phyloP scores from a whole-genome alignment of 1,140 invertebrate genomes.

The Thaumatotibia leucotreta region DNA sequence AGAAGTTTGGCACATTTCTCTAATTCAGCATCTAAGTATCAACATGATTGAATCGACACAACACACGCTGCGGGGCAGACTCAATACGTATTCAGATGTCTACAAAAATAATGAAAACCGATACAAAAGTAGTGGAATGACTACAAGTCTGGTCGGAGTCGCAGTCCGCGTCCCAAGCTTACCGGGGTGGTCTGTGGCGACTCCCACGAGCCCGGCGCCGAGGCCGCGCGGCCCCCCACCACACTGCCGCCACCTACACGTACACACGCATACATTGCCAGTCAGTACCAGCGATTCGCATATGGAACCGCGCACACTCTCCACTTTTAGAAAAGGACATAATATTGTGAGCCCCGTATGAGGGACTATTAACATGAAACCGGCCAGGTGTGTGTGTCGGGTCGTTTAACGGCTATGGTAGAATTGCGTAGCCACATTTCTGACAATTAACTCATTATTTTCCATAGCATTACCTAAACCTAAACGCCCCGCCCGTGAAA shows the following conservation, averaged over 20 bases:
- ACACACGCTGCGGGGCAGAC: slow-evolving; percentile 73
- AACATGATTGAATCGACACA: slow-evolving; percentile 55
- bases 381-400: background rate
- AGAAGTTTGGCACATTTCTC: slow-evolving; percentile 59
- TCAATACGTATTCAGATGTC: slow-evolving; percentile 62
- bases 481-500: too few species aligned
- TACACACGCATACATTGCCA: slow-evolving; percentile 63
- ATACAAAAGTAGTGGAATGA: slow-evolving; percentile 59
- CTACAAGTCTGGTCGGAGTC: slow-evolving; percentile 45
- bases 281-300: slow-evolving; percentile 29
- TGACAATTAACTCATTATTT: background rate
- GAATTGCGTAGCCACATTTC: background rate
- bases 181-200: slow-evolving; percentile 70
- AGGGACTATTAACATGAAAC: background rate
- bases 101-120: slow-evolving; percentile 70
- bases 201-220: slow-evolving; percentile 64
- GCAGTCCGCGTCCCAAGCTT: slow-evolving; percentile 65
- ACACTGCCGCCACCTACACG: slow-evolving; percentile 67
- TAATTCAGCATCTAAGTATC: slow-evolving; percentile 61
- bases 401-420: background rate
- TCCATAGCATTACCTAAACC: background rate
- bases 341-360: background rate
- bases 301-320: slow-evolving; percentile 17
- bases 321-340: background rate
- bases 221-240: slow-evolving; percentile 54